Evolutionary conservation across 2,797 vertebrate genomes (phyloP).

Genomic region (Pelodytes ibericus): DNA sequence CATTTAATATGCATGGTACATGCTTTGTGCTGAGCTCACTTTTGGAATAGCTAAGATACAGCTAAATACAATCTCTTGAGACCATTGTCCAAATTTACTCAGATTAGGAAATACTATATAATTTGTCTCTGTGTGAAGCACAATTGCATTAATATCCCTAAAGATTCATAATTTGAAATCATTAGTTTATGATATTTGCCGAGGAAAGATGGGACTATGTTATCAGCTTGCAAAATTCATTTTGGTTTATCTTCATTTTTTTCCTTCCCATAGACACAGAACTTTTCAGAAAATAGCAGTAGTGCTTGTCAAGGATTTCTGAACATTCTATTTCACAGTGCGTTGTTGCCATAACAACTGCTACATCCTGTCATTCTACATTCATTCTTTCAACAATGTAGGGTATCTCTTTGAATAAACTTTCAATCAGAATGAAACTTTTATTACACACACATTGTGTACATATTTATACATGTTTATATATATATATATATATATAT

Average conservation of each 20-base stretch:
- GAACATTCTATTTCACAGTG: constrained; percentile 44
- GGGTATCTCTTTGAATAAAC: constrained; percentile 37
- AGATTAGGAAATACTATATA: constrained; percentile 39
- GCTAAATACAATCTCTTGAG: constrained; percentile 13
- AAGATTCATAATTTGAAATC: constrained; percentile 43
- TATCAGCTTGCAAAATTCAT: constrained; percentile 37
- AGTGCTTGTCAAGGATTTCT: constrained; percentile 39
- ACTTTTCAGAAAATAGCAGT: constrained; percentile 37
- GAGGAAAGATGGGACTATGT: constrained; percentile 24
- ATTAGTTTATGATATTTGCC: constrained; percentile 47
- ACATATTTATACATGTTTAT: background rate
- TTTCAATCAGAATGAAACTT: constrained; percentile 44
- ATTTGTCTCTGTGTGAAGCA: constrained; percentile 41
- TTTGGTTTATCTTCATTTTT: constrained; percentile 37
- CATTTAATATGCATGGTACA: constrained; percentile 27
- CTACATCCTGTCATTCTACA: constrained; percentile 44
- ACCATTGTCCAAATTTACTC: constrained; percentile 44
- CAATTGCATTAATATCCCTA: constrained; percentile 48
- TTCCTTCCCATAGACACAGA: constrained; percentile 21
- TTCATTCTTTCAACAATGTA: constrained; percentile 40
- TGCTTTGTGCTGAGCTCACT: constrained; percentile 15
- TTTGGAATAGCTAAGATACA: constrained; percentile 17
- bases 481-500: no score
- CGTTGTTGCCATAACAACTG: constrained; percentile 51
- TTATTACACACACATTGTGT: constrained; percentile 27